A percentile compares a stretch with the other conserved stretches of the same genome.
phyloP scores from a whole-genome alignment of 1,140 invertebrate genomes.

The Cyrtorhinus lividipennis region DNA sequence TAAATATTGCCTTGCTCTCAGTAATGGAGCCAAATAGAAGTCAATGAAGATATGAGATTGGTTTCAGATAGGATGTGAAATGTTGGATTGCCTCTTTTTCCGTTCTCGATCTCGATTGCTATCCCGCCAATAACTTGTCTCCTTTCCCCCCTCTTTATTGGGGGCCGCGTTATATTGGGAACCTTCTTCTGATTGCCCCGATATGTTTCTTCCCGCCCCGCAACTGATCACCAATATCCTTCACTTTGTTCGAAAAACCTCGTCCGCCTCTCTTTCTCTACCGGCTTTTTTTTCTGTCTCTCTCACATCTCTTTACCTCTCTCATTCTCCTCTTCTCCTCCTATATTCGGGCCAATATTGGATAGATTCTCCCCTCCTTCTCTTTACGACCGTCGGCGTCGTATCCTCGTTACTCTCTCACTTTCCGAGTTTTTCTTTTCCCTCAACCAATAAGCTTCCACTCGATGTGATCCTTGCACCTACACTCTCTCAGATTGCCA shows the following conservation, averaged over 20 bases:
- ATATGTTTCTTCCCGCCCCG: conserved; percentile 3
- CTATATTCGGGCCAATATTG: background rate
- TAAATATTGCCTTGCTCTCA: background rate
- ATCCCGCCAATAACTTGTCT: conserved; percentile 8
- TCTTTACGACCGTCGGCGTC: no score
- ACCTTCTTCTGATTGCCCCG: background rate
- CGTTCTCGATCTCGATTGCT: background rate
- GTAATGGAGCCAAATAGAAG: conserved; percentile 9
- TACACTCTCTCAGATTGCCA: no score
- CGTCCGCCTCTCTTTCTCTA: background rate
- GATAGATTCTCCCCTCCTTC: background rate
- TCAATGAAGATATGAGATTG: conserved; percentile 8
- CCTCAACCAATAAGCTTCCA: no score
- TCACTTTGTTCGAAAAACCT: conserved; percentile 4
- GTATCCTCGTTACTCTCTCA: no score
- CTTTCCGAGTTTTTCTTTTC: no score
- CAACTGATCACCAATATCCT: conserved; percentile 9
- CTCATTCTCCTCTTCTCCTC: background rate
- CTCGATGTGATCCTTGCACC: no score
- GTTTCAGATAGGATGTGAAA: conserved; percentile 8
- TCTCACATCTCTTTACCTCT: background rate
- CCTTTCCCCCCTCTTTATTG: background rate
- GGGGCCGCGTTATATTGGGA: background rate
- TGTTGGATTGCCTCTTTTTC: background rate
- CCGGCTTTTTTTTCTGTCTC: background rate